phyloP scores from a whole-genome alignment of 2,888 invertebrate genomes.

The Theodoxus fluviatilis region DNA sequence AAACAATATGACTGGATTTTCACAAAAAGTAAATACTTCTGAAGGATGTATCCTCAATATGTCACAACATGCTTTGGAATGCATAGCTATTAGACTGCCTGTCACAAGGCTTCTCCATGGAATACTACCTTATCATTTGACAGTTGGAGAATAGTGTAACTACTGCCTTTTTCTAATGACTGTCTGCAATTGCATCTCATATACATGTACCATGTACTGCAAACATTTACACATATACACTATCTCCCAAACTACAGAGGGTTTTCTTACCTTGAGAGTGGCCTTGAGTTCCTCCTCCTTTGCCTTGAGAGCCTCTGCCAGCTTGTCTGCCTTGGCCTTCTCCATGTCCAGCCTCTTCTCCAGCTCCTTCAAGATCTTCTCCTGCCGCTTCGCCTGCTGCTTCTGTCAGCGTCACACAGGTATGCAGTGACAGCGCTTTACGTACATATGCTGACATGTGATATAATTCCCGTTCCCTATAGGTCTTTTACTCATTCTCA shows the following conservation, averaged over 20 bases:
- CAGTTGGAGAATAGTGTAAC: neutral
- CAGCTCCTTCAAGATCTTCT: constrained; percentile 56
- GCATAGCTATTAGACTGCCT: no score
- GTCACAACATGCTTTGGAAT: no score
- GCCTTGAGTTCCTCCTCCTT: constrained; percentile 51
- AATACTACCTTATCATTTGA: no score
- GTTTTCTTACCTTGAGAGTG: constrained; percentile 42
- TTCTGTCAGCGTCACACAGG: constrained; percentile 38
- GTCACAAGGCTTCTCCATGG: no score
- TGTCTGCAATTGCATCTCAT: neutral
- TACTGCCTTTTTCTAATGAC: neutral
- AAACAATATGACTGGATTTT: no score
- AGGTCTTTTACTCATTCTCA: no score
- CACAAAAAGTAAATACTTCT: no score
- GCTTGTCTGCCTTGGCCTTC: constrained; percentile 43
- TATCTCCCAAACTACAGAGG: neutral
- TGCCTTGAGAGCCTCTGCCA: constrained; percentile 43
- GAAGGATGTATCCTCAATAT: no score
- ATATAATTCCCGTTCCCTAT: neutral
- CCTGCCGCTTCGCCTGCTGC: constrained; percentile 45
- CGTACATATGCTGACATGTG: neutral
- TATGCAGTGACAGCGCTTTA: neutral
- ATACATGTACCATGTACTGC: neutral
- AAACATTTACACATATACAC: neutral
- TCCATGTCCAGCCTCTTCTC: constrained; percentile 52